phyloP scores from a whole-genome alignment of 2,113 vertebrate species.

The Pluvianellus socialis region DNA sequence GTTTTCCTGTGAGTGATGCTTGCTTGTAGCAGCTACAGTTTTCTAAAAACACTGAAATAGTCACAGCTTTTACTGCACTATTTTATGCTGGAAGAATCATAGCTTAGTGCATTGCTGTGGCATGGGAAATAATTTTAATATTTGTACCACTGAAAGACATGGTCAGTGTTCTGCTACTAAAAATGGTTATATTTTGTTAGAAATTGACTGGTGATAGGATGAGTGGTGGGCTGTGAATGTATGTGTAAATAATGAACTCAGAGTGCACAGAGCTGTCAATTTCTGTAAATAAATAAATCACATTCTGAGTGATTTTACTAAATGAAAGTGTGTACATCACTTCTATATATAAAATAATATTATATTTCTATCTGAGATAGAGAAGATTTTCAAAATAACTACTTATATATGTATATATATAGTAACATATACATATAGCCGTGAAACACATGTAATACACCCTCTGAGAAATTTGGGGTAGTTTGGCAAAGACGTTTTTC shows the following conservation, averaged over 20 bases:
- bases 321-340: not conserved
- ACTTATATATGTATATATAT: not conserved
- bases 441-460: not conserved
- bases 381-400: not conserved
- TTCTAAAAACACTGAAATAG: not conserved
- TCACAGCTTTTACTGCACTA: not conserved
- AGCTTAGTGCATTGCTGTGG: not conserved
- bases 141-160: not conserved
- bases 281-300: not conserved
- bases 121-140: not conserved
- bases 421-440: fast-evolving
- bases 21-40: not conserved
- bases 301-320: not conserved
- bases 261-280: not conserved
- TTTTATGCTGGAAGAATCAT: not conserved
- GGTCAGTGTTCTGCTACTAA: not conserved
- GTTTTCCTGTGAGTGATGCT: not conserved
- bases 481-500: not conserved
- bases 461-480: not conserved
- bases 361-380: not conserved
- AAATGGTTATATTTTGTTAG: not conserved
- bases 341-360: not conserved
- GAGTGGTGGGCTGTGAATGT: not conserved
- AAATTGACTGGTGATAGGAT: not conserved
- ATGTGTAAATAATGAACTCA: not conserved